Evolutionary conservation across 2,113 vertebrate species (phyloP).

Genomic region (Salvator merianae): DNA sequence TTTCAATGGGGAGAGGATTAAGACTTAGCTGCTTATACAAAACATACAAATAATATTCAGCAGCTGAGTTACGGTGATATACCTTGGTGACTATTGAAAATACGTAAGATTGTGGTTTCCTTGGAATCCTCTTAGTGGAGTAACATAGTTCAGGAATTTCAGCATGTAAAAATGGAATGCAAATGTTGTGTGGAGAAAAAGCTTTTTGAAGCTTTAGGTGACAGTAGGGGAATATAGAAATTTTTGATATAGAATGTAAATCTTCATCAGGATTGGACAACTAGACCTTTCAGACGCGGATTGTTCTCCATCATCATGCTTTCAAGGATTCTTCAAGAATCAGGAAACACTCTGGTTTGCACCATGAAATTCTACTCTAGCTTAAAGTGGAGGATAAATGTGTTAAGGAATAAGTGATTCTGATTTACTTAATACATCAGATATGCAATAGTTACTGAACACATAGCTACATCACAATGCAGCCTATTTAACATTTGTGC

Average conservation of each 20-base stretch:
- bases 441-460: background rate
- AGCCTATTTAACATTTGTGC: background rate
- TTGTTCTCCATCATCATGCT: background rate
- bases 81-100: background rate
- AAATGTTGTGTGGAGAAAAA: background rate
- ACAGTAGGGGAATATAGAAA: background rate
- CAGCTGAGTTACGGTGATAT: background rate
- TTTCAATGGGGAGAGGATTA: slow-evolving; percentile 7
- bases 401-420: background rate
- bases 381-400: background rate
- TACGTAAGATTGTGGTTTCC: background rate
- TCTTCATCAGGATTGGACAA: background rate
- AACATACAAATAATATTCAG: slow-evolving; percentile 33
- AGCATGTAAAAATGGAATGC: background rate
- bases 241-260: background rate
- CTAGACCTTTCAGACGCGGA: background rate
- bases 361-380: background rate
- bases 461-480: no score
- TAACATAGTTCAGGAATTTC: background rate
- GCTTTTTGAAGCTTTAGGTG: background rate
- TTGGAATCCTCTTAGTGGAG: slow-evolving; percentile 28
- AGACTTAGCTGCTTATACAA: slow-evolving; percentile 6
- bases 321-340: background rate
- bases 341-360: no score
- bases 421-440: background rate